phyloP scores from a whole-genome alignment of 2,113 vertebrate genomes.

The Cariama cristata region DNA sequence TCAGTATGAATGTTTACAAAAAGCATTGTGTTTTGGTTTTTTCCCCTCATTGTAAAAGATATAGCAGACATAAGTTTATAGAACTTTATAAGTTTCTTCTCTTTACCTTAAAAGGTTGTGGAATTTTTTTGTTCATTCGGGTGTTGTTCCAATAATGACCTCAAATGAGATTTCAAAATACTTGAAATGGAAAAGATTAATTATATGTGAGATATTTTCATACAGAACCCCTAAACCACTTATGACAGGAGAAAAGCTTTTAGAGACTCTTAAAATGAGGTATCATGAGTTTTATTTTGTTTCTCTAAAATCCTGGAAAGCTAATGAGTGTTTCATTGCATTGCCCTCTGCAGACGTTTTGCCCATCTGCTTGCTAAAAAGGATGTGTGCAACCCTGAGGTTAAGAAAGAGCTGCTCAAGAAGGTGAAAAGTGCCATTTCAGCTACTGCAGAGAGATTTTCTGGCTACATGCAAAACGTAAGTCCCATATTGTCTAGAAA shows the following conservation, averaged over 20 bases:
- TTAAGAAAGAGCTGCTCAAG: constrained; percentile 94
- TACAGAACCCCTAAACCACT: neutral
- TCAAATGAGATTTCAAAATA: neutral
- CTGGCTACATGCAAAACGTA: constrained; percentile 98
- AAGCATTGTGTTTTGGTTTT: neutral
- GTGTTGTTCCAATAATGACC: neutral
- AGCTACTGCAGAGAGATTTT: constrained; percentile 96
- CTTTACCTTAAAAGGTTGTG: neutral
- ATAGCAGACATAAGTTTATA: neutral
- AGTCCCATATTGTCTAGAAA: constrained; percentile 60
- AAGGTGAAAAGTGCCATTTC: constrained; percentile 98
- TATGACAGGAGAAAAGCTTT: neutral
- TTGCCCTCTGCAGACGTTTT: constrained; percentile 85
- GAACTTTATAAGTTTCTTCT: neutral
- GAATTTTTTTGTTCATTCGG: neutral
- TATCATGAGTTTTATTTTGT: neutral
- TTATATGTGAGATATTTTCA: neutral
- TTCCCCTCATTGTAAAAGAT: neutral
- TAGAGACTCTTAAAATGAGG: neutral
- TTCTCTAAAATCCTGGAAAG: neutral
- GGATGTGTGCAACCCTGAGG: constrained; percentile 92
- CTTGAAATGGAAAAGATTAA: constrained; percentile 4
- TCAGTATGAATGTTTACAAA: neutral
- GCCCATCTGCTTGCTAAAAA: constrained; percentile 95
- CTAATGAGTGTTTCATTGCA: neutral